Base-by-base conservation (phyloP, 1,140 invertebrate genomes). In the Calephelis virginiensis region DNA sequence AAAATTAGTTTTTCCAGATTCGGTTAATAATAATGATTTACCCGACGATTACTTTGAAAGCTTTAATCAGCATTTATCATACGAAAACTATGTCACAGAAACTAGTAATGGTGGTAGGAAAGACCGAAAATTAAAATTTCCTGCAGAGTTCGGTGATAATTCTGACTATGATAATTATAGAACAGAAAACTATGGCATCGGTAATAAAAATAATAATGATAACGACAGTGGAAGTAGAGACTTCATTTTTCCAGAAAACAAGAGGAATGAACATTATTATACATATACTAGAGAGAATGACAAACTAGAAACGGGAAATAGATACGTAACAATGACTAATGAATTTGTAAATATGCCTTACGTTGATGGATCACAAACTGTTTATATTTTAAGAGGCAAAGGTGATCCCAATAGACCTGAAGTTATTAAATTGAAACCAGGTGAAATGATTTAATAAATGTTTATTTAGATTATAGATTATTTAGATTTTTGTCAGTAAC, bases 301-400 rank as follows among this genome's bases (percentile, higher is more conserved):
- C 63, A 56, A 53, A 11, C 11, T 28, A 28, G 14, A 8, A 56
- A 11, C 17, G 17, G 53, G 28, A 56, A 56, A 56, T 12, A 56
- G 17, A 10, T 56, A 56, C 12, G 10, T 6, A 12, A 11, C 2
- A 8, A 28, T 12, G 7, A 37, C 10, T 11, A 11, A 56, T 9
- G 8, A 7, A 43, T 6, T 43, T 43, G 8, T 71, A 63, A 50
- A 66, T 9, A 68, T 73, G 37, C 61, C 65, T 53, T 10, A 69
- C 12, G 59, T 70, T 38, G 66, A 82, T 66, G 72, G 75, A 64
- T 68, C 73, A 46, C 61, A 67, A 49, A 82, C 80, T 7, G 76
- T 87, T 50, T 90, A 90, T 61, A 70, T 90, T 37, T 81, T 90
- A 1, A 83, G 87, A 73, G 87, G 86, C 10, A 84, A 90, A 53